Base-by-base conservation (phyloP, 2,113 vertebrate genomes). In the Artemisiospiza belli region DNA sequence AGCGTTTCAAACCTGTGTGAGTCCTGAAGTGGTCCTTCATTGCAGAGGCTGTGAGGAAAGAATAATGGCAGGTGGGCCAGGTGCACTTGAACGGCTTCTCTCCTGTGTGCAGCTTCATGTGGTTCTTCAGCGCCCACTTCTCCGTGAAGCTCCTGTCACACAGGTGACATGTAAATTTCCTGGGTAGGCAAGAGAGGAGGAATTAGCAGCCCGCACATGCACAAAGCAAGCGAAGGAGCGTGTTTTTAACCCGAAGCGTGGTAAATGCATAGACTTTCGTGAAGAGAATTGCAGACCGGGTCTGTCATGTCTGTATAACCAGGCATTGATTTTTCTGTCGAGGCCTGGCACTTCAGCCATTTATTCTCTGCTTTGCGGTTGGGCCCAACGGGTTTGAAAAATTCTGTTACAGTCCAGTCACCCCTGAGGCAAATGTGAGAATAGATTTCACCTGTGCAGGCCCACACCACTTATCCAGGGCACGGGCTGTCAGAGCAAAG, bases 261-360 rank as follows among this genome's bases (percentile, higher is more conserved):
- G 96, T 82, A 95, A 96, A 93, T 37, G 95, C 96, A 89, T 62
- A 74, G 97, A 92, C 95, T 96, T 97, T 87, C 61, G 94, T 88
- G 94, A 96, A 96, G 97, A 97, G 98, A 96, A 90, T 97, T 96
- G 98, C 98, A 97, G 98, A 93, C 97, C 94, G 68, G 97, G 97
- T 97, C 98, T 99, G 99, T 99, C 99, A 99, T 98, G 99, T 99
- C 99, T 99, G 99, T 99, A 99, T 99, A 99, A 99, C 99, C 99
- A 99, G 98, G 98, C 99, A 99, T 99, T 99, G 99, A 99, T 99
- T 99, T 99, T 99, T 99, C 99, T 99, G 99, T 99, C 99, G 97
- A 98, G 98, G 98, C 97, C 98, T 98, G 98, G 98, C 99, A 99
- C 99, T 98, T 99, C 98, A 98, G 98, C 99, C 99, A 99, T 99